A percentile compares a stretch with the other conserved stretches of the same genome.
Conservation (phyloP, 2,113 vertebrate genomes). For the Donacobius atricapilla region DNA sequence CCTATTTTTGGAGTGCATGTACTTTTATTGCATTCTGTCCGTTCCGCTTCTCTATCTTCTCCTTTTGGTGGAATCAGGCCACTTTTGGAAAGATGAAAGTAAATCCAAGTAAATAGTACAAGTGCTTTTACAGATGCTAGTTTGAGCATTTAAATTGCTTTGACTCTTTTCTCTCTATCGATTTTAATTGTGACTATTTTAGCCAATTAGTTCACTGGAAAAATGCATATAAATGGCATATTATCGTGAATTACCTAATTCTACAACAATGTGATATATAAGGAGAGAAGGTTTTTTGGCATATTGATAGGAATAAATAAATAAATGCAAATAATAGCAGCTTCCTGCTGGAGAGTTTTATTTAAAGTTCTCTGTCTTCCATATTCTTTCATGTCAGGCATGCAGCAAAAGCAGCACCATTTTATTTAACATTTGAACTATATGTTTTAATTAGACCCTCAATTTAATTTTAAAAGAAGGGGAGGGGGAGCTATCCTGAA, state of each 20-base stretch:
- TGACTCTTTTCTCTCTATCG: not conserved
- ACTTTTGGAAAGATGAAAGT: not conserved
- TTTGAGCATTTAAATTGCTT: not conserved
- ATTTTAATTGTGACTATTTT: not conserved
- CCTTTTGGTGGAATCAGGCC: not conserved
- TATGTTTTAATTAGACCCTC: not conserved
- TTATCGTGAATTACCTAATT: not conserved
- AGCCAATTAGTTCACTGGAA: not conserved
- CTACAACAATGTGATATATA: not conserved
- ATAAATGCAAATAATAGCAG: not conserved
- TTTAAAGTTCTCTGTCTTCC: not conserved
- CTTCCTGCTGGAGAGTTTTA: slow-evolving; percentile 50
- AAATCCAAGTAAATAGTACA: not conserved
- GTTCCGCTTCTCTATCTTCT: not conserved
- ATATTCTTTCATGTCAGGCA: not conserved
- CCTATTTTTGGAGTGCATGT: not conserved
- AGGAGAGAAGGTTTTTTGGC: not conserved
- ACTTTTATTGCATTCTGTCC: not conserved
- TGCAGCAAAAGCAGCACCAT: not conserved
- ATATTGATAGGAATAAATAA: not conserved
- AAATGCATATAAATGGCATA: not conserved
- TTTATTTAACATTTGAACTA: not conserved
- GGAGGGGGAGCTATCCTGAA: not conserved
- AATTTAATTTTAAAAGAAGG: not conserved
- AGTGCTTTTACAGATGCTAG: not conserved